phyloP scores from a whole-genome alignment of 2,888 invertebrate genomes.

The Notocelia uddmanniana region DNA sequence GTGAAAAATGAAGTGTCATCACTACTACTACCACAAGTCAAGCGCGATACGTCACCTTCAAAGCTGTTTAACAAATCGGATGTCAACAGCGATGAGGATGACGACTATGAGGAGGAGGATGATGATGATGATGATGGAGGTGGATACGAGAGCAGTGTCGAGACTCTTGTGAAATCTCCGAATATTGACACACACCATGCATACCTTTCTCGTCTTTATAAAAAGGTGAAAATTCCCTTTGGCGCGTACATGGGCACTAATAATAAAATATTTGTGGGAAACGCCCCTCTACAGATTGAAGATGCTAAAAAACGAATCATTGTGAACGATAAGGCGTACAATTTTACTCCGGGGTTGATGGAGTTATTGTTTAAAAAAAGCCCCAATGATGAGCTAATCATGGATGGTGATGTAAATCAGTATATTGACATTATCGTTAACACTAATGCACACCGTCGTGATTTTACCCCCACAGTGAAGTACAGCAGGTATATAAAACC shows the following conservation, averaged over 20 bases:
- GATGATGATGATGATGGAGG: slow-evolving; percentile 4
- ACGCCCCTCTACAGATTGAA: neutral
- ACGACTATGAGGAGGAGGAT: neutral
- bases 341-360: neutral
- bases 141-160: neutral
- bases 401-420: neutral
- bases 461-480: neutral
- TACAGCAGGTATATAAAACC: neutral
- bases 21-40: neutral
- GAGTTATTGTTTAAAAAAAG: neutral
- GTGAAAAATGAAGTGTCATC: neutral
- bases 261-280: neutral
- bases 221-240: neutral
- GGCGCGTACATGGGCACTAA: neutral
- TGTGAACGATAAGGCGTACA: neutral
- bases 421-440: neutral
- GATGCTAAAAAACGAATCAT: neutral
- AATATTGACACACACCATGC: neutral
- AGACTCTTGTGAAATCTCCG: neutral
- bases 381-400: neutral
- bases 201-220: neutral
- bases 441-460: neutral
- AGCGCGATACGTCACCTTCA: too few relatives aligned
- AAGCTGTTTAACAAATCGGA: neutral
- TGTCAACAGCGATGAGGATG: neutral